Percentiles rank a stretch among this genome's conserved stretches.
Evolutionary conservation across 2,888 invertebrate species (phyloP).

Genomic region (Diplolepis rosae): DNA sequence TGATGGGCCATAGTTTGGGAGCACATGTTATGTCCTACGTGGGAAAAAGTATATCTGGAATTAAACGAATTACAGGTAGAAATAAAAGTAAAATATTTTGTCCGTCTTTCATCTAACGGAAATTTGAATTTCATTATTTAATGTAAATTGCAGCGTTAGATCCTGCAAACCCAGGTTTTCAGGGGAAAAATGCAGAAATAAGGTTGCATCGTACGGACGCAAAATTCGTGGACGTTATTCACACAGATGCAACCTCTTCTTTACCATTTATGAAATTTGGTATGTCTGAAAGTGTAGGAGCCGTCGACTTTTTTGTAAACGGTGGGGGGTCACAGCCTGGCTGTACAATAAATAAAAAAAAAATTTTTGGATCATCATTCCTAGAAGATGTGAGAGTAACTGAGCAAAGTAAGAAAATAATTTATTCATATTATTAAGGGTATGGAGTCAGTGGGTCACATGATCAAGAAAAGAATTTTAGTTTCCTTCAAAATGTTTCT

Average conservation of each 20-base stretch:
- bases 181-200: constrained; percentile 63
- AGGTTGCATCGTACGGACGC: constrained; percentile 68
- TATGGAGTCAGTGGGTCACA: too few relatives aligned
- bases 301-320: constrained; percentile 75
- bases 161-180: constrained; percentile 71
- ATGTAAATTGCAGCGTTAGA: constrained; percentile 67
- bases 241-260: constrained; percentile 68
- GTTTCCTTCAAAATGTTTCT: too few relatives aligned
- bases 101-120: too few relatives aligned
- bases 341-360: constrained; percentile 60
- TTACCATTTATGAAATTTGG: constrained; percentile 65
- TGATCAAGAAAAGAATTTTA: too few relatives aligned
- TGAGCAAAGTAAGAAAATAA: constrained; percentile 54
- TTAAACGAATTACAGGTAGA: constrained; percentile 75
- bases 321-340: constrained; percentile 74
- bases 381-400: constrained; percentile 58
- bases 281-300: constrained; percentile 61
- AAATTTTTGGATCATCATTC: constrained; percentile 51
- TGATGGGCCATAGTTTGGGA: constrained; percentile 68
- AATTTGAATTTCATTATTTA: too few relatives aligned
- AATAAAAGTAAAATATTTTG: neutral
- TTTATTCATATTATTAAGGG: too few relatives aligned
- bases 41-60: constrained; percentile 56
- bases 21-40: constrained; percentile 66
- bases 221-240: constrained; percentile 69